Percentiles rank a stretch among this genome's conserved stretches.
Conservation (phyloP, 2,888 invertebrate species). For the Yponomeuta evonymella region DNA sequence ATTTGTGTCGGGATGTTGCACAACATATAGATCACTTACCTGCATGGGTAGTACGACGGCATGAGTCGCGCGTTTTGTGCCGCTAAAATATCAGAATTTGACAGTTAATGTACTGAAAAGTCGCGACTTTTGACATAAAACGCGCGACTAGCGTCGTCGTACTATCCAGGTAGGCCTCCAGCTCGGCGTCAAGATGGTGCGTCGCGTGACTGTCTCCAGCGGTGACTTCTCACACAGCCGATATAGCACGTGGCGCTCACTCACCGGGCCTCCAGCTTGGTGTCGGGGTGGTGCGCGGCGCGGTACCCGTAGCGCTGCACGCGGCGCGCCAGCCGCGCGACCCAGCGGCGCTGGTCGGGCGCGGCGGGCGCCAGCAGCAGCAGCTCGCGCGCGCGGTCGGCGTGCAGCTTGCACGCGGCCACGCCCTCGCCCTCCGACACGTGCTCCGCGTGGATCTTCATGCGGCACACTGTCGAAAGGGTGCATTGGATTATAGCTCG, state of each 20-base stretch:
- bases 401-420: slow-evolving; percentile 97
- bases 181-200: too few relatives aligned
- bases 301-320: slow-evolving; percentile 96
- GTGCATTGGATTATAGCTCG: too few relatives aligned
- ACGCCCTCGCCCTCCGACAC: slow-evolving; percentile 90
- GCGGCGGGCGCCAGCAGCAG: slow-evolving; percentile 89
- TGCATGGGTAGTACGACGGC: too few relatives aligned
- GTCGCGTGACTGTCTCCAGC: too few relatives aligned
- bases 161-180: too few relatives aligned
- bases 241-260: neutral
- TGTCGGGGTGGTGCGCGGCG: slow-evolving; percentile 86
- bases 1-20: slow-evolving; percentile 17
- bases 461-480: slow-evolving; percentile 86
- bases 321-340: slow-evolving; percentile 91
- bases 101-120: too few relatives aligned
- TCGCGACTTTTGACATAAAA: too few relatives aligned
- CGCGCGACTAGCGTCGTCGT: too few relatives aligned
- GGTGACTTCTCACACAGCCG: too few relatives aligned
- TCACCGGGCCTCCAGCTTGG: slow-evolving; percentile 34
- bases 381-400: slow-evolving; percentile 97
- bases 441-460: slow-evolving; percentile 99
- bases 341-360: slow-evolving; percentile 96
- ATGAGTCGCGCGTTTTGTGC: too few relatives aligned
- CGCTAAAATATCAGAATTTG: too few relatives aligned
- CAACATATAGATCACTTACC: neutral